These are phyloP conservation scores for Nannospalax galili DNA, from an alignment of 2,113 vertebrate genomes.

Conservation along the genomic window DNA sequence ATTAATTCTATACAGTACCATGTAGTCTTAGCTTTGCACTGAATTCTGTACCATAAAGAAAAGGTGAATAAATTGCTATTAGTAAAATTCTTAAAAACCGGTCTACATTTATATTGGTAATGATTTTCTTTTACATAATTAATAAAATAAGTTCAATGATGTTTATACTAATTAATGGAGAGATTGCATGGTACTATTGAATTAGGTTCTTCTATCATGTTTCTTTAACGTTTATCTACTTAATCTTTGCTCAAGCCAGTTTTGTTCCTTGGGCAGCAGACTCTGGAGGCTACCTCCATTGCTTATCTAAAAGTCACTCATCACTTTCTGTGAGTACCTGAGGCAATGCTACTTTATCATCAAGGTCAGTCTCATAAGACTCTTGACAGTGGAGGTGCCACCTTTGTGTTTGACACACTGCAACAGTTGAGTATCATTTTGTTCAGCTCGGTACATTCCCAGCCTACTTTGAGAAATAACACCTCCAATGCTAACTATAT, in stretches of 20 bases:
- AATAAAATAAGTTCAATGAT: neutral
- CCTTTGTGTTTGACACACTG: neutral
- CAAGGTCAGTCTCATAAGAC: neutral
- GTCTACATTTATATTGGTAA: slow-evolving; percentile 38
- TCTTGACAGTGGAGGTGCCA: neutral
- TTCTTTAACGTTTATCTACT: slow-evolving; percentile 11
- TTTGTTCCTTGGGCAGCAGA: neutral
- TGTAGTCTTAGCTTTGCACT: slow-evolving; percentile 10
- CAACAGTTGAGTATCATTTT: neutral
- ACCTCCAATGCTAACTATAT: neutral
- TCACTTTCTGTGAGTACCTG: slow-evolving; percentile 35
- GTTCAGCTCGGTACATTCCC: neutral
- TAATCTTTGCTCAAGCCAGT: neutral
- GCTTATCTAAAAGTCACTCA: neutral
- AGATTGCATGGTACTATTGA: neutral
- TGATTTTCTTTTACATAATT: slow-evolving; percentile 41
- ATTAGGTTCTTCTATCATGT: neutral
- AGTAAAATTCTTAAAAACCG: slow-evolving; percentile 38
- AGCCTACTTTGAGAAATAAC: neutral
- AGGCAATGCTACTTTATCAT: neutral
- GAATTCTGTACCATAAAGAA: slow-evolving; percentile 12
- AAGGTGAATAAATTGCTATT: slow-evolving; percentile 28
- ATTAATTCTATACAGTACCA: slow-evolving; percentile 37
- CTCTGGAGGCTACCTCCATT: neutral
- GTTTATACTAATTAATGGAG: neutral